Percentiles rank a stretch among this genome's conserved stretches.
phyloP scores from a whole-genome alignment of 2,113 vertebrate species.

The Coreoperca whiteheadi region DNA sequence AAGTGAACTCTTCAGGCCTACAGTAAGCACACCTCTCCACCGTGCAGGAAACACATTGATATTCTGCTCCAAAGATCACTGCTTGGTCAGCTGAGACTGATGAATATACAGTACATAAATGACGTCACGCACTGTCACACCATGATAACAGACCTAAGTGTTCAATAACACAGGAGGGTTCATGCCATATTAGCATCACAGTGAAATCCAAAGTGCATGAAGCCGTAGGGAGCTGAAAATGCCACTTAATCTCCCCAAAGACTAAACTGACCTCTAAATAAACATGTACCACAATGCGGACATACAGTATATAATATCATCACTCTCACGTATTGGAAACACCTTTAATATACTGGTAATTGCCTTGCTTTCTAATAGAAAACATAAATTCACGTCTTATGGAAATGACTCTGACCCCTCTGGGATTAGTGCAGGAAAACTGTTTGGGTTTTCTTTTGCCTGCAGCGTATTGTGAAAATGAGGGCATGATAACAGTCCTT shows the following conservation, averaged over 20 bases:
- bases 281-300: constrained; percentile 23
- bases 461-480: constrained; percentile 51
- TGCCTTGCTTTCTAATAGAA: constrained; percentile 33
- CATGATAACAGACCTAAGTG: constrained; percentile 22
- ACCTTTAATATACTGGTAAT: constrained; percentile 28
- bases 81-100: constrained; percentile 44
- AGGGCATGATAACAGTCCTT: constrained; percentile 54
- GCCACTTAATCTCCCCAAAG: constrained; percentile 36
- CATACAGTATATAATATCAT: constrained; percentile 26
- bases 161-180: constrained; percentile 23
- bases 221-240: constrained; percentile 25
- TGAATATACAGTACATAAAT: constrained; percentile 28
- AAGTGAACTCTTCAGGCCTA: neutral
- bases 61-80: constrained; percentile 39
- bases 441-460: constrained; percentile 14
- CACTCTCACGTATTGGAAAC: neutral
- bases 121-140: constrained; percentile 28
- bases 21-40: constrained; percentile 1
- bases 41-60: constrained; percentile 19
- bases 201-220: constrained; percentile 47
- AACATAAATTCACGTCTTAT: constrained; percentile 21
- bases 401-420: constrained; percentile 43
- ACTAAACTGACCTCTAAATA: constrained; percentile 38
- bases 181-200: constrained; percentile 31
- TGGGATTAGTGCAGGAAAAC: constrained; percentile 38